Evolutionary conservation across 2,888 invertebrate genomes (phyloP).

Genomic region (Epinotia bilunana): DNA sequence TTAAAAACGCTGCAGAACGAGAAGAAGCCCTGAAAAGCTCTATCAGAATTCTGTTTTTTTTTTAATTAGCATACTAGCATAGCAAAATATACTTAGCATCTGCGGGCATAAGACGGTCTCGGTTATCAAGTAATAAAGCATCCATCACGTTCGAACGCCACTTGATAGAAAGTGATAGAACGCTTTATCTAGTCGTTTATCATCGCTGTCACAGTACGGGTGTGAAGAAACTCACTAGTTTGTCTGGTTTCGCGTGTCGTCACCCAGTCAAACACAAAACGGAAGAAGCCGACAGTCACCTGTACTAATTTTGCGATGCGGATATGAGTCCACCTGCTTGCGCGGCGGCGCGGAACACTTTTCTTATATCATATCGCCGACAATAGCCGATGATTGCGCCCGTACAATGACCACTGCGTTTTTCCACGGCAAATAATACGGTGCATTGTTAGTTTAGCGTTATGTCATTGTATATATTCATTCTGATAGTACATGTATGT

Average conservation of each 20-base stretch:
- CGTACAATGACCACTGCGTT: not conserved
- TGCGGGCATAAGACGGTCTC: too few relatives aligned
- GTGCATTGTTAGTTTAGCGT: not conserved
- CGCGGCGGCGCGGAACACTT: conserved; percentile 26
- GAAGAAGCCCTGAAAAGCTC: not conserved
- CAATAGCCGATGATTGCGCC: not conserved
- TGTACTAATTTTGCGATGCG: conserved; percentile 15
- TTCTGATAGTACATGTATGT: too few relatives aligned
- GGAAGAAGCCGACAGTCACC: conserved; percentile 23
- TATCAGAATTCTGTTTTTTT: not conserved
- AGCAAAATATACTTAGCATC: too few relatives aligned
- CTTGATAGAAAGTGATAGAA: not conserved
- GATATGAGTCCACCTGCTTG: conserved; percentile 17
- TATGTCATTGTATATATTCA: too few relatives aligned
- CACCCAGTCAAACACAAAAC: not conserved
- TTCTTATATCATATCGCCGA: conserved; percentile 31
- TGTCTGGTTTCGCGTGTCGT: not conserved
- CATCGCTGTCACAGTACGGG: not conserved
- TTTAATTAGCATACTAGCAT: too few relatives aligned
- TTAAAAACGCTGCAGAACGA: too few relatives aligned
- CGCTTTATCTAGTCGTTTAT: not conserved
- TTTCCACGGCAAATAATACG: not conserved
- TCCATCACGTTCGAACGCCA: not conserved
- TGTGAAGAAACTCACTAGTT: not conserved
- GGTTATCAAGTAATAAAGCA: not conserved